Base-by-base conservation (phyloP, 2,797 vertebrate genomes). In the Gallinago stenura region DNA sequence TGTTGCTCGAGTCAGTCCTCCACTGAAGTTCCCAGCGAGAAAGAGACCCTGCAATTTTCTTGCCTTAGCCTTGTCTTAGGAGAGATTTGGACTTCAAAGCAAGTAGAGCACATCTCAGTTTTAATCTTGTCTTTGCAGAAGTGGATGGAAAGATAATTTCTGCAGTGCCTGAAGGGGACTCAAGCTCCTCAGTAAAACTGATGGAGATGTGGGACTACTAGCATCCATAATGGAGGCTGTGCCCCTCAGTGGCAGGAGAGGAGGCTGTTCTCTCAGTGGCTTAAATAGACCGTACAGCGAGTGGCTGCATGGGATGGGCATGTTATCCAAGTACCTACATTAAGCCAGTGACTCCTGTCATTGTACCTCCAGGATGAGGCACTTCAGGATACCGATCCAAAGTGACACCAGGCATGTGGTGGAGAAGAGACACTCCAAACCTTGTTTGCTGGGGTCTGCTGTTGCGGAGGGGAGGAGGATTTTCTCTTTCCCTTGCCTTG, bases 401-500 rank as follows among this genome's bases (percentile, higher is more conserved):
- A 66, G 46, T 88, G 87, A 41, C 39, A 33, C 12, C 0, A 9
- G 35, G 45, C 57, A 78, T 10, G 3, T 37, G 54, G 21, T 82
- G 10, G 46, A 82, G 25, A 41, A 37, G 25, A 65, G 25, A 37
- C 28, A 25, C 43, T 88, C 45, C 7, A 43, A 33, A 26, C 37
- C 25, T 79, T 65, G 26, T 82, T 54, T 90, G 46, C 51, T 89
- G 75, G 39, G 50, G 10, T 39, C 70, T 79, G 35, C 11, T 11
- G 37, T 6, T 84, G 58, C 48, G 20, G 25, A 33, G 7, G 15
- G 10, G 76, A 76, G 62, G 53, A 91, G 37, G 13, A 54, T 86
- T 92, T 93, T 95, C 50, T 87, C 61, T 14, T 94, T 85, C 30
- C 43, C 18, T 80, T 83, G 8, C 65, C n/a, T 88, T 5, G 7